Evolutionary conservation across 2,888 invertebrate genomes (phyloP).

Genomic region (Tetheella fluctuosa): DNA sequence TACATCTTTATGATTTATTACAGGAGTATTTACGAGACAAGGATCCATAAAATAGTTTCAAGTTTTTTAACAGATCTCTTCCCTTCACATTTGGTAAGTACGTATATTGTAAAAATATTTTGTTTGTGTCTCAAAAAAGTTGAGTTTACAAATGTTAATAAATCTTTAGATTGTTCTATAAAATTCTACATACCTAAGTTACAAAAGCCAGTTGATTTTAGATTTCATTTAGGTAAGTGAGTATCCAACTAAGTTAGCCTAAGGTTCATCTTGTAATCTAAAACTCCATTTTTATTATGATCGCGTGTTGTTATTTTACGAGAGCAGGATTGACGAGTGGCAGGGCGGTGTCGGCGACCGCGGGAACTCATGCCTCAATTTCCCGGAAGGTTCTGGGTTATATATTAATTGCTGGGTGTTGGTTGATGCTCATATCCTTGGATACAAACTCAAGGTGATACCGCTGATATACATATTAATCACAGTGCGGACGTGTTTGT

Average conservation of each 20-base stretch:
- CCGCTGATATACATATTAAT: slow-evolving; percentile 38
- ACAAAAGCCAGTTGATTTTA: not conserved
- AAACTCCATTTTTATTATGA: not conserved
- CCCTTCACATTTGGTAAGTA: slow-evolving; percentile 9
- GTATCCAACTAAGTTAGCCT: not conserved
- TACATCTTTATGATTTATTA: slow-evolving; percentile 53
- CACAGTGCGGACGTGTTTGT: slow-evolving; percentile 34
- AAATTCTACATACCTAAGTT: no score
- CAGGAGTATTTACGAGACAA: slow-evolving; percentile 37
- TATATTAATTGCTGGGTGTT: slow-evolving; percentile 62
- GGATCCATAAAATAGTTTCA: slow-evolving; percentile 43
- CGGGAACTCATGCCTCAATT: slow-evolving; percentile 42
- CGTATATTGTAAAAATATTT: not conserved
- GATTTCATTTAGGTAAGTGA: not conserved
- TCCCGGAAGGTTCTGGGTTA: slow-evolving; percentile 70
- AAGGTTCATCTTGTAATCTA: slow-evolving; percentile 2
- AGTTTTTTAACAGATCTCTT: slow-evolving; percentile 34
- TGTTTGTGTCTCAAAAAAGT: not conserved
- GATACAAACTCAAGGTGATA: slow-evolving; percentile 55
- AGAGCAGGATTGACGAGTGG: slow-evolving; percentile 39
- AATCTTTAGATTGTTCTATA: no score
- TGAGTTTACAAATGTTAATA: not conserved
- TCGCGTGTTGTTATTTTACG: slow-evolving; percentile 19
- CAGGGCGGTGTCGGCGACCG: slow-evolving; percentile 30
- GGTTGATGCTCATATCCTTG: slow-evolving; percentile 53